A percentile compares a stretch with the other conserved stretches of the same genome.
These are phyloP conservation scores for Tauraco erythrolophus DNA, from an alignment of 2,113 vertebrate species.

Conservation along the genomic window DNA sequence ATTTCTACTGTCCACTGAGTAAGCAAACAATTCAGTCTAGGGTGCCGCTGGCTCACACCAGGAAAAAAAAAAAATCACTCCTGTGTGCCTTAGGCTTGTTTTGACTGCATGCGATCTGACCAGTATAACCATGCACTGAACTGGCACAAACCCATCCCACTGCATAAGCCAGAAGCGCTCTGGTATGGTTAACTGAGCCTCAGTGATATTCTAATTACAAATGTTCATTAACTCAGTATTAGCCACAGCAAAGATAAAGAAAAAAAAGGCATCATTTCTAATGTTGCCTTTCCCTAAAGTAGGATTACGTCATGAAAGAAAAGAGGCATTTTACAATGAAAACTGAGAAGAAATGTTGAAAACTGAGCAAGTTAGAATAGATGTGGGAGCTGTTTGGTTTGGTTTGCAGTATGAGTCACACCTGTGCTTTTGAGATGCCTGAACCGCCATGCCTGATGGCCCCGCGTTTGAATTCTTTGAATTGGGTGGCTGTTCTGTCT, in stretches of 20 bases:
- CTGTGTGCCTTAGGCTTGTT: not conserved
- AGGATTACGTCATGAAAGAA: not conserved
- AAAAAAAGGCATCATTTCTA: not conserved
- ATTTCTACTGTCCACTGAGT: not conserved
- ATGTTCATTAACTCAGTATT: not conserved
- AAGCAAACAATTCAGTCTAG: not conserved
- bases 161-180: not conserved
- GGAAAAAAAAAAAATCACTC: not conserved
- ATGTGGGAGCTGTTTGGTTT: not conserved
- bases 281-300: not conserved
- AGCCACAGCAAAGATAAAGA: not conserved
- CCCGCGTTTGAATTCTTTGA: not conserved
- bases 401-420: not conserved
- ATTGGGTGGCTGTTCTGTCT: not conserved
- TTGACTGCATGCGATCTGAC: not conserved
- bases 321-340: not conserved
- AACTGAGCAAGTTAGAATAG: not conserved
- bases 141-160: not conserved
- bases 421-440: not conserved
- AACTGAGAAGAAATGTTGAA: not conserved
- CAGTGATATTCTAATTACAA: not conserved
- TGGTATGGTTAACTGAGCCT: not conserved
- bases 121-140: not conserved
- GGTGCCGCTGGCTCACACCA: not conserved
- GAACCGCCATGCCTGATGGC: fast-evolving